Conservation (phyloP, 2,113 vertebrate genomes). For the Ciconia maguari region DNA sequence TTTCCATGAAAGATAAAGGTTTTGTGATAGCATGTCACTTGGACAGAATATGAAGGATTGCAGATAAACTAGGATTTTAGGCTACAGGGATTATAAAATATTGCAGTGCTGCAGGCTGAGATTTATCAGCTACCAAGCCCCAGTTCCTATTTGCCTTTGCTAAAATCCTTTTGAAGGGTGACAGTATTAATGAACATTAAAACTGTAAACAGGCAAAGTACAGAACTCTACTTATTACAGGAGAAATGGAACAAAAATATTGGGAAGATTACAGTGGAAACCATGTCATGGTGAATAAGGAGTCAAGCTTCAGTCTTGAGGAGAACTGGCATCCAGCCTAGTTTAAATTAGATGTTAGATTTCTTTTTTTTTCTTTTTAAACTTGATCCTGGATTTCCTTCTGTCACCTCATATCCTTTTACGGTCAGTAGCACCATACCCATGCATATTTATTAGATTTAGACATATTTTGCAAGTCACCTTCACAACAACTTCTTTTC, state of each 20-base stretch:
- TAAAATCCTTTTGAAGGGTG: not conserved
- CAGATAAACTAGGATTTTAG: constrained; percentile 17
- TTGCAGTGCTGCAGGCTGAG: not conserved
- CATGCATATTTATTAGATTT: constrained; percentile 23
- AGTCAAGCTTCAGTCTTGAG: not conserved
- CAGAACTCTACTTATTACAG: not conserved
- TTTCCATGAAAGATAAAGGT: not conserved
- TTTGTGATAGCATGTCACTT: not conserved
- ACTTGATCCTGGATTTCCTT: constrained; percentile 10
- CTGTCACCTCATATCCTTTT: constrained; percentile 6
- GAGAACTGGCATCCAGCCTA: not conserved
- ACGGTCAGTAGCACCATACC: not conserved
- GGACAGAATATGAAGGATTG: not conserved
- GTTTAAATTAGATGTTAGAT: not conserved
- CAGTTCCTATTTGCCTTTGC: not conserved
- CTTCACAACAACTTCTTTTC: constrained; percentile 42
- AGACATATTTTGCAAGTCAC: constrained; percentile 63
- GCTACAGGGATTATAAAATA: not conserved
- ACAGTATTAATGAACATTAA: not conserved
- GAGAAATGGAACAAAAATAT: not conserved
- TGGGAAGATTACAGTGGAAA: not conserved
- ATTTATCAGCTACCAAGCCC: not conserved
- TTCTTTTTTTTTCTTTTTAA: not conserved
- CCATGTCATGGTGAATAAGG: not conserved
- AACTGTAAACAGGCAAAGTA: not conserved